Conservation (phyloP, 2,888 invertebrate genomes). For the Eremobia ochroleuca region DNA sequence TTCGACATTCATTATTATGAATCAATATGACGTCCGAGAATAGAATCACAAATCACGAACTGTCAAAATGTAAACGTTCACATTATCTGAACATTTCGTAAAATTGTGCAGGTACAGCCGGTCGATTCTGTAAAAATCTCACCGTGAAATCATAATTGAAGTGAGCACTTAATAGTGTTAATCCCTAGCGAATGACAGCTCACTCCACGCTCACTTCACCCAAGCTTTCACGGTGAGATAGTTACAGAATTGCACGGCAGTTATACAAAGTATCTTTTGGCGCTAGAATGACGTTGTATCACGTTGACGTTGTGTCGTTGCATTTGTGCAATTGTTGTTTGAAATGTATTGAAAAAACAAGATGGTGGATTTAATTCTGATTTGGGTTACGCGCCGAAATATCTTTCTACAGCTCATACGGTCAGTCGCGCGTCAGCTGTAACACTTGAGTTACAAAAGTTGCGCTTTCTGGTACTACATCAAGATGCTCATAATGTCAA, state of each 20-base stretch:
- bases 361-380: not conserved
- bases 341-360: not conserved
- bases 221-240: too few relatives aligned
- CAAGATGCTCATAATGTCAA: not conserved
- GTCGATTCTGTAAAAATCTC: too few relatives aligned
- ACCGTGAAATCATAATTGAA: too few relatives aligned
- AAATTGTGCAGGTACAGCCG: not conserved
- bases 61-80: not conserved
- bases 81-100: not conserved
- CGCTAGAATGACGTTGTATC: not conserved
- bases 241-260: too few relatives aligned
- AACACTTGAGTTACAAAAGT: not conserved
- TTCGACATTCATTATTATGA: slow-evolving; percentile 44
- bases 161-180: too few relatives aligned
- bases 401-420: too few relatives aligned
- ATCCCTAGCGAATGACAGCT: too few relatives aligned
- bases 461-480: not conserved
- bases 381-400: not conserved
- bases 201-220: too few relatives aligned
- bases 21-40: slow-evolving; percentile 24
- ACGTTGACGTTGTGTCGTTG: too few relatives aligned
- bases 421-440: not conserved
- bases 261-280: not conserved
- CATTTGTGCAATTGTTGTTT: not conserved
- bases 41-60: slow-evolving; percentile 5